phyloP scores from a whole-genome alignment of 2,888 invertebrate species.

The Auanema sp. region DNA sequence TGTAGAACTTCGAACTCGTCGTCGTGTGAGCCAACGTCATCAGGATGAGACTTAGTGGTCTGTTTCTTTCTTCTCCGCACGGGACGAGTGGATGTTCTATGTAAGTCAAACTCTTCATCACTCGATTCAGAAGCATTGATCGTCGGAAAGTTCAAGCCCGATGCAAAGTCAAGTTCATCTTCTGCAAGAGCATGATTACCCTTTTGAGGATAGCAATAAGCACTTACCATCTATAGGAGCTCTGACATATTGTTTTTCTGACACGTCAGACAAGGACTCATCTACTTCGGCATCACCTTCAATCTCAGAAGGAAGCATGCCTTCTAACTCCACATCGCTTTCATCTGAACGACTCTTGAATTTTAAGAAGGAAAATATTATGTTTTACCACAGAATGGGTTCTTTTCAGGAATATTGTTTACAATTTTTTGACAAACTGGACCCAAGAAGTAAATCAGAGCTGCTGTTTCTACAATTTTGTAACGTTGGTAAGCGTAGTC shows the following conservation, averaged over 20 bases:
- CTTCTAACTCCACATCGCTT: slow-evolving; percentile 56
- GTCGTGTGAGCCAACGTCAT: slow-evolving; percentile 11
- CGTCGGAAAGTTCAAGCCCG: slow-evolving; percentile 43
- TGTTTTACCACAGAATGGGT: slow-evolving; percentile 53
- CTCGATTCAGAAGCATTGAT: slow-evolving; percentile 53
- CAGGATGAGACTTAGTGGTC: not conserved
- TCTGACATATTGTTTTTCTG: slow-evolving; percentile 10
- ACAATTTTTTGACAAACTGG: slow-evolving; percentile 54
- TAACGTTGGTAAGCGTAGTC: slow-evolving; percentile 39
- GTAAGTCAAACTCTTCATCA: slow-evolving; percentile 54
- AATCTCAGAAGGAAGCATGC: slow-evolving; percentile 53
- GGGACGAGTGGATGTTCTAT: not conserved
- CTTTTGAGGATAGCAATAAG: not conserved
- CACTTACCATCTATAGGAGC: slow-evolving; percentile 27
- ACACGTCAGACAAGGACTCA: slow-evolving; percentile 21
- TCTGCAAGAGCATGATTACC: slow-evolving; percentile 26
- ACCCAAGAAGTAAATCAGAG: slow-evolving; percentile 53
- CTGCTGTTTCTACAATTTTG: slow-evolving; percentile 37
- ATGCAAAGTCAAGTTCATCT: slow-evolving; percentile 46
- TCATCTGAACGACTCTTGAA: slow-evolving; percentile 40
- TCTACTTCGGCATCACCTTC: slow-evolving; percentile 24
- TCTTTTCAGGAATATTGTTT: slow-evolving; percentile 56
- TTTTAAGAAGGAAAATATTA: not conserved
- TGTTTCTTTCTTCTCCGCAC: slow-evolving; percentile 2
- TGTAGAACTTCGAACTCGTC: slow-evolving; percentile 17